Base-by-base conservation (phyloP, 53 echinoderm and acorn worm species). In the Echinometra lucunter region DNA sequence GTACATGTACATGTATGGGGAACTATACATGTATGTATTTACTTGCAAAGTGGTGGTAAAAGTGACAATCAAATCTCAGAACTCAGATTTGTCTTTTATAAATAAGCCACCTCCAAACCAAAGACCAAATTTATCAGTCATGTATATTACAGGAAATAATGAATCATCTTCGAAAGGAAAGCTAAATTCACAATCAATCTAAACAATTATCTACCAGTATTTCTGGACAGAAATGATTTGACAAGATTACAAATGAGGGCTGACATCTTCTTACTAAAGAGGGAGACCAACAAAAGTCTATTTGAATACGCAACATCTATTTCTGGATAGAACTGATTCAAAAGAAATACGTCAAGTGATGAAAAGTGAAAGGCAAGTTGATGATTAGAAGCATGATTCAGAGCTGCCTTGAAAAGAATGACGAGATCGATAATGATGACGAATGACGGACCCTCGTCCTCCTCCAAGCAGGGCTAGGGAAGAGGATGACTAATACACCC, bases 401-500 rank as follows among this genome's bases (percentile, higher is more conserved):
- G 69, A 69, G 78, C 9, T 7, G 35, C 78, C 78, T 78, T 40
- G 42, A 23, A 38, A 78, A 2, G 88, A 56, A 27, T 30, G 56
- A 30, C 2, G 88, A 56, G 56, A 5, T 55, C 16, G 88, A 53
- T 56, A 28, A 56, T 28, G 88, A 88, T 88, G 88, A 88, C 56
- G 88, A 88, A 88, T 58, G 90, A 90, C 40, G 25, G 15, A 17
- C 57, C 18, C 66, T 90, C 90, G 66, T 90, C 90, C 23, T 88
- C 88, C 66, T 40, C 40, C 90, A 90, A 58, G 88, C 88, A 44
- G 63, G 8, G 30, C n/a, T n/a, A n/a, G n/a, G 37, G 10, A 18
- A 90, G 10, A 1, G 23, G 63, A 90, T 90, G 90, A 90, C 90
- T 90, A 90, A 90, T 90, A 23, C 89, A 90, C 42, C 38, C 42